phyloP scores from a whole-genome alignment of 2,888 invertebrate species.

The Heteromyza rotundicornis region DNA sequence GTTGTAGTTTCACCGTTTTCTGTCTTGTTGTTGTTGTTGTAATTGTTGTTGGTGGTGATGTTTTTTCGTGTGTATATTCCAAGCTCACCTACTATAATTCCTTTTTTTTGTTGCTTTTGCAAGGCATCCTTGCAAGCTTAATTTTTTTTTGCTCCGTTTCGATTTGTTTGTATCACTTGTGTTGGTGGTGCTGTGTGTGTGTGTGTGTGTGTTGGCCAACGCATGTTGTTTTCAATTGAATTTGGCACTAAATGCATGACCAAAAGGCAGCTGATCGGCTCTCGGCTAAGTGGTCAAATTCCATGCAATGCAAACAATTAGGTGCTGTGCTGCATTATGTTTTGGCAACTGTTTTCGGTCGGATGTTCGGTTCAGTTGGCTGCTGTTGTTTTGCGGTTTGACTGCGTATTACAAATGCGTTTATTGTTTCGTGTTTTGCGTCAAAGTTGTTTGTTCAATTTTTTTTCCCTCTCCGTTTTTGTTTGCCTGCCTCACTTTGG shows the following conservation, averaged over 20 bases:
- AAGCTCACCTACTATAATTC: too few species aligned
- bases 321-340: conserved; percentile 25
- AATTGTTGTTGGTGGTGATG: conserved; percentile 25
- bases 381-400: conserved; percentile 9
- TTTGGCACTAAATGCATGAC: conserved; percentile 33
- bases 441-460: not conserved
- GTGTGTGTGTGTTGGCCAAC: conserved; percentile 1
- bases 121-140: conserved; percentile 9
- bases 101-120: not conserved
- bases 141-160: too few species aligned
- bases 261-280: conserved; percentile 19
- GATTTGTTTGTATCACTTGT: too few species aligned
- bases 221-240: conserved; percentile 32
- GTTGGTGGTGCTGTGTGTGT: too few species aligned
- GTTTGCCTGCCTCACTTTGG: not conserved
- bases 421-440: conserved; percentile 1
- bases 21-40: conserved; percentile 25
- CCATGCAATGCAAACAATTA: conserved; percentile 29
- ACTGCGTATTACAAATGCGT: conserved; percentile 8
- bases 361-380: conserved; percentile 18
- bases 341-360: conserved; percentile 16
- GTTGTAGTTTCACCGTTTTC: not conserved
- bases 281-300: conserved; percentile 28
- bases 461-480: not conserved
- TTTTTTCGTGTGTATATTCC: not conserved